Conservation (phyloP, 23 tunicate species). For the Aplidium turbinatum region DNA sequence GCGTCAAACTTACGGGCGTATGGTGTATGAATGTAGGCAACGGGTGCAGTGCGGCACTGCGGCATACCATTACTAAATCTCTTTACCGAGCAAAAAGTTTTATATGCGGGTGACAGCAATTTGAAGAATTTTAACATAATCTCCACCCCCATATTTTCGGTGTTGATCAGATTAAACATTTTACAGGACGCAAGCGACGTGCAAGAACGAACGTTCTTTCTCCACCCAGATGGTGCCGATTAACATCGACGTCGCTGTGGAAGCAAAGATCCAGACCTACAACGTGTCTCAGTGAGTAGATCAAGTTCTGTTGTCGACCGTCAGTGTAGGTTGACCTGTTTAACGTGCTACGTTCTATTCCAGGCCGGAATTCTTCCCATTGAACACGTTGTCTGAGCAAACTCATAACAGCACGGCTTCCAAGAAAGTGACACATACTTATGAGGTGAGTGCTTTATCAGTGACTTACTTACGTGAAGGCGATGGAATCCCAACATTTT, state of each 20-base stretch:
- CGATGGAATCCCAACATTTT: too few relatives aligned
- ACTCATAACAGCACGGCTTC: slow-evolving; percentile 21
- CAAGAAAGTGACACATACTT: slow-evolving; percentile 56
- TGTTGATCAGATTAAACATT: background rate
- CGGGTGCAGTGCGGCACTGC: too few relatives aligned
- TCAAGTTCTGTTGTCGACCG: background rate
- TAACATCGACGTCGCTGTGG: slow-evolving; percentile 35
- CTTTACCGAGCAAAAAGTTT: too few relatives aligned
- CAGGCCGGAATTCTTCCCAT: slow-evolving; percentile 35
- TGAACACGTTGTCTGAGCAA: slow-evolving; percentile 36
- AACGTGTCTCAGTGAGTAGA: slow-evolving; percentile 68
- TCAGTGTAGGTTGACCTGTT: background rate
- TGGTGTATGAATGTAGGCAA: too few relatives aligned
- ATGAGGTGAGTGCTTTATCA: slow-evolving; percentile 84
- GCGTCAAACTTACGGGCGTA: too few relatives aligned
- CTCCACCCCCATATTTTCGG: too few relatives aligned
- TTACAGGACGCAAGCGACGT: slow-evolving; percentile 59
- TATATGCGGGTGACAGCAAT: too few relatives aligned
- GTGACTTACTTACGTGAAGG: too few relatives aligned
- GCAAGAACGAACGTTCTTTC: slow-evolving; percentile 56
- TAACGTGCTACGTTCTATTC: background rate
- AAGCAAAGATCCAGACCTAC: slow-evolving; percentile 47
- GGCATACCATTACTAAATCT: too few relatives aligned
- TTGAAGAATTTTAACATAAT: too few relatives aligned
- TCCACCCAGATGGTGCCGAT: slow-evolving; percentile 18